Evolutionary conservation across 1,140 invertebrate species (phyloP).

Genomic region (Sitobion miscanthi): DNA sequence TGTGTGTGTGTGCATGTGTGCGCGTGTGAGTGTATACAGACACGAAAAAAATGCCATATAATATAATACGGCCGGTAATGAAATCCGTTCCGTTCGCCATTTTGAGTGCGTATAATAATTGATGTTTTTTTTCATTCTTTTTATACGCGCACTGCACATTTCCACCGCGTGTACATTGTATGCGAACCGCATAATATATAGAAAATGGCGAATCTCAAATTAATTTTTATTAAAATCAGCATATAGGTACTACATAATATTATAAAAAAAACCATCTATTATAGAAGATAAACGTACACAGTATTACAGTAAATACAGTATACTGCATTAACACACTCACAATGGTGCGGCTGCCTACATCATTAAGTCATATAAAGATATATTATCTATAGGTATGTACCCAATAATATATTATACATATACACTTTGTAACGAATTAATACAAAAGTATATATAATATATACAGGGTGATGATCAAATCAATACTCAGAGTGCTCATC

Average conservation of each 20-base stretch:
- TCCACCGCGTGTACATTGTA: neutral
- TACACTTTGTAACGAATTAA: neutral
- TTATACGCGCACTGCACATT: neutral
- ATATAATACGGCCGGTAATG: constrained; percentile 45
- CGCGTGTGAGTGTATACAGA: neutral
- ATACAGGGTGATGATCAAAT: neutral
- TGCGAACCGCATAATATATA: neutral
- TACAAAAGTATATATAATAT: neutral
- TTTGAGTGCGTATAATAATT: constrained; percentile 47
- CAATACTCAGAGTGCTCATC: too few relatives aligned
- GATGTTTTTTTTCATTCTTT: constrained; percentile 16
- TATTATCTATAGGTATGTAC: neutral
- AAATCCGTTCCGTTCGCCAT: constrained; percentile 53
- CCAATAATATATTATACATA: neutral
- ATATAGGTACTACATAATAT: neutral
- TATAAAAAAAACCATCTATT: neutral
- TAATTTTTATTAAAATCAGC: constrained; percentile 28
- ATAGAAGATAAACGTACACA: neutral
- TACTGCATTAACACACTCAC: neutral
- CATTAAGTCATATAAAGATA: neutral
- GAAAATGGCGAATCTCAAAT: constrained; percentile 48
- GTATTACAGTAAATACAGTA: neutral
- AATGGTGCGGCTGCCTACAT: neutral
- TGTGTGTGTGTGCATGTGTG: neutral
- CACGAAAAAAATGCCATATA: constrained; percentile 35